A percentile compares a stretch with the other conserved stretches of the same genome.
Conservation (phyloP, 2,113 vertebrate species). For the Andinoacara biseriatus region DNA sequence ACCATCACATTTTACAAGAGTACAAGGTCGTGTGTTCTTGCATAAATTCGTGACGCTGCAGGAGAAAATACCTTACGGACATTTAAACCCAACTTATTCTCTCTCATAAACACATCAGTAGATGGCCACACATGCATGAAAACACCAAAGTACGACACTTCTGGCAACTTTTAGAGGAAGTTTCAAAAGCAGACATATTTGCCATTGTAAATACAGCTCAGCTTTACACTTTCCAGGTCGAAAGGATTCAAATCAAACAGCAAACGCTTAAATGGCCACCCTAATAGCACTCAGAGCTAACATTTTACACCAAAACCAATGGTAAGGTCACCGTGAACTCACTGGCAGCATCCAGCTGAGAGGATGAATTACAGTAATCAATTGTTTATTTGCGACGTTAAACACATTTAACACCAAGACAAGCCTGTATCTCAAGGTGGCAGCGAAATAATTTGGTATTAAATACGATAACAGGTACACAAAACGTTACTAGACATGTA, state of each 20-base stretch:
- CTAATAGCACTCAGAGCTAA: not conserved
- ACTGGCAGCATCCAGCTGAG: not conserved
- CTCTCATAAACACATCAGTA: not conserved
- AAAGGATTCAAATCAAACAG: not conserved
- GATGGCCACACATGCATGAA: not conserved
- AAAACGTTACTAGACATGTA: not conserved
- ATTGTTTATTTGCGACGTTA: not conserved
- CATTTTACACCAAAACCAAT: not conserved
- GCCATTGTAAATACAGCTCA: not conserved
- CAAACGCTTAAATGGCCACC: not conserved
- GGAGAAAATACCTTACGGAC: not conserved
- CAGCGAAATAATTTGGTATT: not conserved
- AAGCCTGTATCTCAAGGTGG: not conserved
- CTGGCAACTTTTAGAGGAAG: not conserved
- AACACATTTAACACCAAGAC: not conserved
- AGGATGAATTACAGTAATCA: not conserved
- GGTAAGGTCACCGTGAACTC: not conserved
- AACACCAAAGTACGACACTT: not conserved
- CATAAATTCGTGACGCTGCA: not conserved
- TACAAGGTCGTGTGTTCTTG: not conserved
- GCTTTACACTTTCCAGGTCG: not conserved
- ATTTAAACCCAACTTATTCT: not conserved
- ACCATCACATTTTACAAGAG: not conserved
- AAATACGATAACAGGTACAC: not conserved
- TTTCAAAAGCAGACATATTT: not conserved